Evolutionary conservation across 2,888 invertebrate species (phyloP).

Genomic region (Sesia apiformis): DNA sequence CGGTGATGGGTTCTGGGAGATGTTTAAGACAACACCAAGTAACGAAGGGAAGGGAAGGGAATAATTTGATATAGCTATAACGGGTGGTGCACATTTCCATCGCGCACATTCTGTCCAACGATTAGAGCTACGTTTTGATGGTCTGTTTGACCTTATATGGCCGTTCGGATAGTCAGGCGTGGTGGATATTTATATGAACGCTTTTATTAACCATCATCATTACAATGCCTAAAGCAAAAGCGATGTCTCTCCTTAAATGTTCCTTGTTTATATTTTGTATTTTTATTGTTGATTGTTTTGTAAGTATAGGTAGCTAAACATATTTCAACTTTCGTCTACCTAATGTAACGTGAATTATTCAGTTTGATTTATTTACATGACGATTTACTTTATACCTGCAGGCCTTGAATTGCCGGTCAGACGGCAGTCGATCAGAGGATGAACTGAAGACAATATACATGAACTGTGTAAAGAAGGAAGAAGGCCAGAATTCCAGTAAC

Average conservation of each 20-base stretch:
- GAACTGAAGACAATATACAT: slow-evolving; percentile 74
- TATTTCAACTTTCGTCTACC: too few species aligned
- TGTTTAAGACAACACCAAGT: too few species aligned
- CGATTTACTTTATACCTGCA: slow-evolving; percentile 13
- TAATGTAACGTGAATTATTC: not conserved
- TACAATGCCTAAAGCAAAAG: slow-evolving; percentile 16
- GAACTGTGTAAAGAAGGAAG: slow-evolving; percentile 68
- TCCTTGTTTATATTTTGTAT: slow-evolving; percentile 28
- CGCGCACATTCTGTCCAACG: not conserved
- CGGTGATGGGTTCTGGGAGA: too few species aligned
- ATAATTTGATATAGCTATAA: too few species aligned
- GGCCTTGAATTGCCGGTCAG: slow-evolving; percentile 75
- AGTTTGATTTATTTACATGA: not conserved
- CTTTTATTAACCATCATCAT: slow-evolving; percentile 15
- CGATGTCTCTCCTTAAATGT: slow-evolving; percentile 32
- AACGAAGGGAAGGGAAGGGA: too few species aligned
- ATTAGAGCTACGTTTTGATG: not conserved
- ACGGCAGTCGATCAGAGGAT: slow-evolving; percentile 73
- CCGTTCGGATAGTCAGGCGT: slow-evolving; percentile 29
- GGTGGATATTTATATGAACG: slow-evolving; percentile 29
- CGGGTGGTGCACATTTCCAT: not conserved
- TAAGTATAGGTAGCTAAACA: slow-evolving; percentile 24
- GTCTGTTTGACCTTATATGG: slow-evolving; percentile 8
- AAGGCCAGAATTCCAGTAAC: slow-evolving; percentile 33
- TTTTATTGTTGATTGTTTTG: slow-evolving; percentile 28